Evolutionary conservation across 2,888 invertebrate genomes (phyloP).

Genomic region (Dorcus hopei): DNA sequence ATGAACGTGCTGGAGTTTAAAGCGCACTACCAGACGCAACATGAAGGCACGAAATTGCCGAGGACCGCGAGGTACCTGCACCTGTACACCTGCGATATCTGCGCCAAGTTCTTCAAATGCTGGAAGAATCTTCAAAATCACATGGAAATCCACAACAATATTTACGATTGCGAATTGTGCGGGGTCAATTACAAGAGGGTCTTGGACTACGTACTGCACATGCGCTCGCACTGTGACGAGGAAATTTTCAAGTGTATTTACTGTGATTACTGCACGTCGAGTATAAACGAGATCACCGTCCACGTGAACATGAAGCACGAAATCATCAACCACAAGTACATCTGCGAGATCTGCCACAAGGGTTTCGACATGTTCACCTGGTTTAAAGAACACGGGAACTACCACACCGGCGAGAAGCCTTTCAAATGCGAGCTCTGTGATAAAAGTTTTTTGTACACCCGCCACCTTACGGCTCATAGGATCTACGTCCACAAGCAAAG

Average conservation of each 20-base stretch:
- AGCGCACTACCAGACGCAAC: too few relatives aligned
- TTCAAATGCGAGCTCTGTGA: constrained; percentile 50
- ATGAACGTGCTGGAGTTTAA: too few relatives aligned
- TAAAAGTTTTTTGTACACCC: constrained; percentile 21
- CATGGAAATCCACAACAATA: constrained; percentile 46
- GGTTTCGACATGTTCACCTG: background rate
- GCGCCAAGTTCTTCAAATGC: constrained; percentile 48
- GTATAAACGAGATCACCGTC: too few relatives aligned
- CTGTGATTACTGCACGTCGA: too few relatives aligned
- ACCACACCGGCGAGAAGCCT: constrained; percentile 48
- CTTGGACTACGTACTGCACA: constrained; percentile 6
- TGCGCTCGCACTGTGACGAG: constrained; percentile 1
- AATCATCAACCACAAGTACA: too few relatives aligned
- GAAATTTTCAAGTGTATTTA: too few relatives aligned
- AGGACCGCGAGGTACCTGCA: too few relatives aligned
- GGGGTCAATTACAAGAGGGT: background rate
- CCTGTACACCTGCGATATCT: constrained; percentile 39
- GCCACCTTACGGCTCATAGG: constrained; percentile 36
- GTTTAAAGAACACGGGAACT: constrained; percentile 7
- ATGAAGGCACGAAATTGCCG: too few relatives aligned
- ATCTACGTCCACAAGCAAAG: constrained; percentile 37
- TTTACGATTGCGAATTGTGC: constrained; percentile 28
- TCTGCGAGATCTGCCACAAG: too few relatives aligned
- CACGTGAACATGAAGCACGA: constrained; percentile 1
- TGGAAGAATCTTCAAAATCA: constrained; percentile 49